A percentile compares a stretch with the other conserved stretches of the same genome.
Conservation (phyloP, 2,113 vertebrate species). For the Corynorhinus townsendii region DNA sequence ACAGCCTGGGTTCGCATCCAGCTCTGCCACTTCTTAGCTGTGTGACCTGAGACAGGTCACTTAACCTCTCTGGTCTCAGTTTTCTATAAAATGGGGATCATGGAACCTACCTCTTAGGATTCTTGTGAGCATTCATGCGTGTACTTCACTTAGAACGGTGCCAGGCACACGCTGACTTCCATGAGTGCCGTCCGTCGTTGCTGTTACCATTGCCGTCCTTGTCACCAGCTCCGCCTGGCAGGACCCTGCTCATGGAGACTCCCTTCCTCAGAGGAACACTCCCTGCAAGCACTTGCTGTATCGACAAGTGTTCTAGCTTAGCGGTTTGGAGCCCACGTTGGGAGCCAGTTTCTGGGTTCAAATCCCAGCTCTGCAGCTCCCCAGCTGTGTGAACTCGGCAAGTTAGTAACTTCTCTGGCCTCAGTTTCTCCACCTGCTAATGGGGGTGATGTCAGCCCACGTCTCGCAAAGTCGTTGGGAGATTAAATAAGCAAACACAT, state of each 20-base stretch:
- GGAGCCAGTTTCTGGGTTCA: neutral
- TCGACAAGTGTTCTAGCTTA: neutral
- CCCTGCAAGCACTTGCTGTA: neutral
- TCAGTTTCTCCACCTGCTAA: neutral
- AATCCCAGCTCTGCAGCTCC: neutral
- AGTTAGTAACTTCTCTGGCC: neutral
- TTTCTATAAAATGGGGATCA: neutral
- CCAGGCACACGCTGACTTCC: accelerated
- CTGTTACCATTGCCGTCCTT: accelerated
- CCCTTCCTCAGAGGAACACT: neutral
- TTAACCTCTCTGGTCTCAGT: neutral
- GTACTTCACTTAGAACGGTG: neutral
- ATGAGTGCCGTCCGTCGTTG: accelerated
- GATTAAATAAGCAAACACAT: neutral
- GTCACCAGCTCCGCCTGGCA: neutral
- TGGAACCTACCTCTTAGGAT: no score
- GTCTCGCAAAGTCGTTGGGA: neutral
- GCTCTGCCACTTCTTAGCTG: neutral
- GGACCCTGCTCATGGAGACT: accelerated
- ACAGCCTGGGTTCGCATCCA: neutral
- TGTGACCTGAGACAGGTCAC: neutral
- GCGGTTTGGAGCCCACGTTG: neutral
- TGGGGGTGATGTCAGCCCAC: no score
- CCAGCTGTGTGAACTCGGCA: neutral
- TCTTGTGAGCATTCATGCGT: neutral